These are phyloP conservation scores for Platypus cylindrus DNA, from an alignment of 2,888 invertebrate species.

Conservation along the genomic window DNA sequence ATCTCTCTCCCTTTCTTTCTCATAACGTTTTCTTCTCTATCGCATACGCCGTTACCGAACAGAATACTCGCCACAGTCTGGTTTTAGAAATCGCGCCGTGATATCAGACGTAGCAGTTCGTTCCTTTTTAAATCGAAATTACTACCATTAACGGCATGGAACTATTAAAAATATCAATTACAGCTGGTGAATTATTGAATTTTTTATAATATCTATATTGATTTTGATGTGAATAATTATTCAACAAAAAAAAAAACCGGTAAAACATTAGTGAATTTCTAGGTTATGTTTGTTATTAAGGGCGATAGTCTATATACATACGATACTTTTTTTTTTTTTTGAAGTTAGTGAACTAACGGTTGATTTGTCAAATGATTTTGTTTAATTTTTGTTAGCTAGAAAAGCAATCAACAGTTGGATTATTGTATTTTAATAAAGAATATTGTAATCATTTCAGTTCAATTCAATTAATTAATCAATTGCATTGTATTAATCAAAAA, in stretches of 20 bases:
- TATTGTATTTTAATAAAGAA: too few species aligned
- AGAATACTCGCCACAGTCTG: constrained; percentile 40
- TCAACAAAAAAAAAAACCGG: constrained; percentile 23
- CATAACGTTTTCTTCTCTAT: constrained; percentile 29
- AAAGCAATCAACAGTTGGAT: too few species aligned
- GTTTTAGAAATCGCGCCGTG: constrained; percentile 30
- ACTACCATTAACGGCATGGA: constrained; percentile 18
- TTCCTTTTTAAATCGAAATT: constrained; percentile 19
- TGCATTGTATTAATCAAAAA: too few species aligned
- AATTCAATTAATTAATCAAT: too few species aligned
- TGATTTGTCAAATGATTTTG: constrained; percentile 22
- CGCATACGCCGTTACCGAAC: constrained; percentile 37
- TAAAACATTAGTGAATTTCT: constrained; percentile 23
- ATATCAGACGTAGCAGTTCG: constrained; percentile 23
- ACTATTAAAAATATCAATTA: constrained; percentile 12
- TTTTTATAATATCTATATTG: too few species aligned
- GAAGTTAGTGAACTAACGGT: too few species aligned
- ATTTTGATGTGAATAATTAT: too few species aligned
- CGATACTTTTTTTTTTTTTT: too few species aligned
- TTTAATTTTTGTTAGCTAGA: constrained; percentile 18
- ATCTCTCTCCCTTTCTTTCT: too few species aligned
- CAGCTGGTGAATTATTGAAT: too few species aligned
- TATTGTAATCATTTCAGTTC: too few species aligned
- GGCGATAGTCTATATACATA: constrained; percentile 26
- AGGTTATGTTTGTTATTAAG: constrained; percentile 29